Base-by-base conservation (phyloP, 2,113 vertebrate species). In the Aegithalos caudatus region DNA sequence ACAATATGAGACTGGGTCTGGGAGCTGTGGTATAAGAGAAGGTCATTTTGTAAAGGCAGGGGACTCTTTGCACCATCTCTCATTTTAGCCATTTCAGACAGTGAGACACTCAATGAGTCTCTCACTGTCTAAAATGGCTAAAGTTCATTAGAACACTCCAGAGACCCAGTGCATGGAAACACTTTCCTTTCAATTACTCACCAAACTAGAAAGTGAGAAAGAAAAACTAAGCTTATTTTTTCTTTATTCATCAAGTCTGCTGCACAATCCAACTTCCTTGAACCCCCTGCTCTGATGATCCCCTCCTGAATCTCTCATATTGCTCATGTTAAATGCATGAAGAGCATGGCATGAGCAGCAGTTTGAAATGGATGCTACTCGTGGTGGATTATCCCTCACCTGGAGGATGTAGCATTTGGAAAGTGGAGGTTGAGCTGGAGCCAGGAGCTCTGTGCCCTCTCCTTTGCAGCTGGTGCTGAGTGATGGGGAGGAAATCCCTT, bases 401-500 rank as follows among this genome's bases (percentile, higher is more conserved):
- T 45, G 45, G 60, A 78, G 37, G 48, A 81, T 25, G n/a, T 17
- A 70, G 54, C 33, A 3, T 66, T 54, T 73, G 47, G 88, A 66
- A 72, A 74, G 24, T 17, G 27, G 61, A 66, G 6, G 57, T 2
- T 86, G 86, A 81, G 35, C 47, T 33, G 35, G 27, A 83, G 50
- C 35, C 6, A 15, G 47, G 33, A 89, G 37, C 38, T 14, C 27
- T 16, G 10, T 45, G 72, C 21, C 61, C 61, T 67, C 66, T 84
- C 58, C 20, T 69, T 27, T 85, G 78, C 74, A 88, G 50, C 51
- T 79, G 28, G 81, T 72, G 73, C 56, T 91, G 91, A 92, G 42
- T 87, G 93, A 84, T n/a, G 65, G 47, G 44, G 48, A 96, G 90
- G 81, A 87, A 96, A 95, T 66, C 40, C 31, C 73, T 91, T 31